phyloP scores from a whole-genome alignment of 2,113 vertebrate genomes.

The Ammodytes marinus region DNA sequence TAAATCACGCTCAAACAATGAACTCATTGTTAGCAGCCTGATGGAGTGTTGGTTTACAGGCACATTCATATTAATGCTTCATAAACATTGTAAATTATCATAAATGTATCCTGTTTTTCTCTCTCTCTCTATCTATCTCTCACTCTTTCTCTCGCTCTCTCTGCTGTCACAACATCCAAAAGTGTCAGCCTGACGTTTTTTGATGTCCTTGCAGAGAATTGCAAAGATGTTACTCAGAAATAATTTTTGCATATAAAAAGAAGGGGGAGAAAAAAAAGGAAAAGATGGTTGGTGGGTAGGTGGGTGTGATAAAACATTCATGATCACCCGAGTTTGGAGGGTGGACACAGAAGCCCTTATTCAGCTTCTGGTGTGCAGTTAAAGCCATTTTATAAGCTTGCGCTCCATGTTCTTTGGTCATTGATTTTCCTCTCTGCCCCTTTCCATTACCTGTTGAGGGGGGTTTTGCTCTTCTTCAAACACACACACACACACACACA shows the following conservation, averaged over 20 bases:
- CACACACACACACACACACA: slow-evolving; percentile 38
- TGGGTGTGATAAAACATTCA: slow-evolving; percentile 64
- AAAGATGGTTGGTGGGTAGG: slow-evolving; percentile 11
- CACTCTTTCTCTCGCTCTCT: not conserved
- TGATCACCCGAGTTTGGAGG: slow-evolving; percentile 54
- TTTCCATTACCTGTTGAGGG: slow-evolving; percentile 85
- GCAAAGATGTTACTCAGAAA: slow-evolving; percentile 50
- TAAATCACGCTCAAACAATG: slow-evolving; percentile 77
- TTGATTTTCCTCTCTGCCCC: slow-evolving; percentile 81
- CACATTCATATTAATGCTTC: slow-evolving; percentile 76
- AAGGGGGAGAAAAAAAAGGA: not conserved
- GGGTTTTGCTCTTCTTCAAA: slow-evolving; percentile 64
- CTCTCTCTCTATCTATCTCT: no score
- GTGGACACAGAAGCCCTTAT: slow-evolving; percentile 61
- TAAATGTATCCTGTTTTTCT: slow-evolving; percentile 46
- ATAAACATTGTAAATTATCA: slow-evolving; percentile 76
- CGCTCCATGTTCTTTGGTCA: slow-evolving; percentile 79
- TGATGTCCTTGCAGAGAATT: slow-evolving; percentile 51
- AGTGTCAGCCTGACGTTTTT: slow-evolving; percentile 48
- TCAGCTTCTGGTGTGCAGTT: slow-evolving; percentile 71
- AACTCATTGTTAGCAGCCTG: slow-evolving; percentile 69
- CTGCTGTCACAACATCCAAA: slow-evolving; percentile 54
- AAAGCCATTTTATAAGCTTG: slow-evolving; percentile 79
- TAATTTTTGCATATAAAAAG: slow-evolving; percentile 27
- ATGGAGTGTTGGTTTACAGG: slow-evolving; percentile 74